A percentile compares a stretch with the other conserved stretches of the same genome.
These are phyloP conservation scores for Ephydatia muelleri DNA, from an alignment of 37 sponge, comb jelly and placozoan genomes.

Conservation along the genomic window DNA sequence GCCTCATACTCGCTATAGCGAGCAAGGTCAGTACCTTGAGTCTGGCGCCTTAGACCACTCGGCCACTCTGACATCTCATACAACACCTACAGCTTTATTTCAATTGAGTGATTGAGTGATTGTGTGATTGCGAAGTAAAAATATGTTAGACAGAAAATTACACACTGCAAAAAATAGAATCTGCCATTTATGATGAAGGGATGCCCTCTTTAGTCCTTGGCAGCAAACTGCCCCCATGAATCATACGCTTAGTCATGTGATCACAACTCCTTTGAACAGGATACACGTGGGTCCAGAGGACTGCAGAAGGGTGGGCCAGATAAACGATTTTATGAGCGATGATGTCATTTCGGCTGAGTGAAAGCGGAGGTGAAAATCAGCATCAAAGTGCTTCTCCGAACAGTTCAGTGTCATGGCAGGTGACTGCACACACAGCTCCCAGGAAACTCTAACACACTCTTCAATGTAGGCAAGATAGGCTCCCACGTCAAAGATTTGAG, in stretches of 20 bases:
- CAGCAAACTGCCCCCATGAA: neutral
- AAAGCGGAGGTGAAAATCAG: constrained; percentile 49
- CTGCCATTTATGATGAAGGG: neutral
- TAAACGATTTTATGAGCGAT: constrained; percentile 22
- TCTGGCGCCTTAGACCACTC: too few relatives aligned
- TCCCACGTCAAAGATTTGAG: neutral
- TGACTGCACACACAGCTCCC: constrained; percentile 70
- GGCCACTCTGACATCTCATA: too few relatives aligned
- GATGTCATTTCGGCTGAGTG: constrained; percentile 26
- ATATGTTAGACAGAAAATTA: neutral
- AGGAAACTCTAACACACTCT: constrained; percentile 56
- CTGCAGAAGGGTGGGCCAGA: constrained; percentile 71
- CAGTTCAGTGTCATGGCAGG: constrained; percentile 60
- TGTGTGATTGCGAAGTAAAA: too few relatives aligned
- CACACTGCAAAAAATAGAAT: neutral
- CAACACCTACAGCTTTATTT: too few relatives aligned
- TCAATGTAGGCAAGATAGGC: constrained; percentile 29
- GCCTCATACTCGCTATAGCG: too few relatives aligned
- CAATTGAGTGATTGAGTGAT: too few relatives aligned
- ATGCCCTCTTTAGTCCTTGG: neutral
- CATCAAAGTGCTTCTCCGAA: constrained; percentile 30
- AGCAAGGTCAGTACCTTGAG: too few relatives aligned
- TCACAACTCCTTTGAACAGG: constrained; percentile 36
- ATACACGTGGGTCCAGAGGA: constrained; percentile 11
- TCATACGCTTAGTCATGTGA: constrained; percentile 36